Conservation (phyloP, 2,888 invertebrate genomes). For the Amiota mariae region DNA sequence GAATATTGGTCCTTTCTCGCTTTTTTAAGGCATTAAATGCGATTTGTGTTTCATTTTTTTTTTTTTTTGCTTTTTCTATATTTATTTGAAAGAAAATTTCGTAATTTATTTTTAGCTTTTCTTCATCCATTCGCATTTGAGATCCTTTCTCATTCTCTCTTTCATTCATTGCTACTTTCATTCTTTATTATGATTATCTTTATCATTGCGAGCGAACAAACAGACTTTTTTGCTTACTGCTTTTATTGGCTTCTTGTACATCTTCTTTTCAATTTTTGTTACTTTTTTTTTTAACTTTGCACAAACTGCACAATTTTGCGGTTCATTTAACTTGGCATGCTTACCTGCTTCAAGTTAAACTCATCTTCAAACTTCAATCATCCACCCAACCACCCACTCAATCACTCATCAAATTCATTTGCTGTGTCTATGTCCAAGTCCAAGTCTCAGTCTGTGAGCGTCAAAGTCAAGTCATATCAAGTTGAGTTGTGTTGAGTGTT, state of each 20-base stretch:
- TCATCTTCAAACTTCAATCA: not conserved
- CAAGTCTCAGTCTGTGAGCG: too few relatives aligned
- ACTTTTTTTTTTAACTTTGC: conserved; percentile 24
- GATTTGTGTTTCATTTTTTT: too few relatives aligned
- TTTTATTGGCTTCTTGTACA: conserved; percentile 11
- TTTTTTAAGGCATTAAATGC: too few relatives aligned
- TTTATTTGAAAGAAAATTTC: too few relatives aligned
- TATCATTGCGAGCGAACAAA: not conserved
- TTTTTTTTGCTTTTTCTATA: too few relatives aligned
- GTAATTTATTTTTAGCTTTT: conserved; percentile 51
- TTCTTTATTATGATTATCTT: not conserved
- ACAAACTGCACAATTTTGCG: conserved; percentile 63
- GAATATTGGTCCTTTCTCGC: too few relatives aligned
- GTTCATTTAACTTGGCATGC: conserved; percentile 64
- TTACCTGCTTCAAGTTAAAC: conserved; percentile 54
- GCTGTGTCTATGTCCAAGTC: too few relatives aligned
- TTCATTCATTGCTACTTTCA: not conserved
- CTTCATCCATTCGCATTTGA: conserved; percentile 33
- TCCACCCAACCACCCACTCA: too few relatives aligned
- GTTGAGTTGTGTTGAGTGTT: too few relatives aligned
- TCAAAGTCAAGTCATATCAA: too few relatives aligned
- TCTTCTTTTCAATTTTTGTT: conserved; percentile 17
- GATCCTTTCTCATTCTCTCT: too few relatives aligned
- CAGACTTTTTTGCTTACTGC: not conserved
- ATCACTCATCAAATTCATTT: too few relatives aligned